Percentiles rank a stretch among this genome's conserved stretches.
These are phyloP conservation scores for Mionectes olivaceus DNA, from an alignment of 2,797 vertebrate genomes.

Conservation along the genomic window DNA sequence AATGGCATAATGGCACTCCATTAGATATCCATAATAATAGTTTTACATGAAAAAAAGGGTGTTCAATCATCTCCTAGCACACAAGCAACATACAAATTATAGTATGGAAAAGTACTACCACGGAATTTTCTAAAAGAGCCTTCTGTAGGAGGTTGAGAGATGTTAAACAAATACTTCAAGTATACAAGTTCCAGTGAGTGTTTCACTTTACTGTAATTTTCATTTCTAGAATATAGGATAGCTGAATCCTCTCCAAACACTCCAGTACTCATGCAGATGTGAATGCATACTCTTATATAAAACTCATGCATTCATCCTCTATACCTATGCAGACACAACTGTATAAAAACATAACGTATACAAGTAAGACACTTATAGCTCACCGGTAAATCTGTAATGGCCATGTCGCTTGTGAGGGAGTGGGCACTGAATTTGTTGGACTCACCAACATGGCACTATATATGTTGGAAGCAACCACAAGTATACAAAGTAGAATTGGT, in stretches of 20 bases:
- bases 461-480: conserved; percentile 97
- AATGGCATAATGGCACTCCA: not conserved
- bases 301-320: not conserved
- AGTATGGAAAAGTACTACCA: not conserved
- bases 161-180: not conserved
- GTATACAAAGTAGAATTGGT: conserved; percentile 96
- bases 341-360: not conserved
- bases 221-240: not conserved
- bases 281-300: not conserved
- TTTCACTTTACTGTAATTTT: not conserved
- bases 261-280: not conserved
- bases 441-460: conserved; percentile 98
- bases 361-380: not conserved
- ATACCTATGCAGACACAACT: accelerated
- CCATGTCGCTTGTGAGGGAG: conserved; percentile 87
- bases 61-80: not conserved
- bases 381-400: conserved; percentile 84
- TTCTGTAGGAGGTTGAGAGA: not conserved
- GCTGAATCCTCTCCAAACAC: not conserved
- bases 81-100: not conserved
- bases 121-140: not conserved
- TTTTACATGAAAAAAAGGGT: not conserved
- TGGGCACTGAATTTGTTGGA: conserved; percentile 88
- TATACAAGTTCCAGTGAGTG: not conserved
- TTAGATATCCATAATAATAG: not conserved